These are phyloP conservation scores for Lasioglossum villosulum DNA, from an alignment of 2,888 invertebrate genomes.

Conservation along the genomic window DNA sequence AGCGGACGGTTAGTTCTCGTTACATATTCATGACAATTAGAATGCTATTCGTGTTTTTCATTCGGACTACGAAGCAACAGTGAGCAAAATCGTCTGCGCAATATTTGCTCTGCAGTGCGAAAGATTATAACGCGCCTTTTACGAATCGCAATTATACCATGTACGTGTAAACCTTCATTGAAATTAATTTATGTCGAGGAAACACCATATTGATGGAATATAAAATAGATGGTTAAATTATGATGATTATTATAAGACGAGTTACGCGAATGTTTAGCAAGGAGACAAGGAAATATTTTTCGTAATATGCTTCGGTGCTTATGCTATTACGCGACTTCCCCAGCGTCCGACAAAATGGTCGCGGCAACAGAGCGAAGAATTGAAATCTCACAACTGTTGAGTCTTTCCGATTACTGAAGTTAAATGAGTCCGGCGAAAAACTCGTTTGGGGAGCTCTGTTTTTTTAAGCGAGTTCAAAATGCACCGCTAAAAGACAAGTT, in stretches of 20 bases:
- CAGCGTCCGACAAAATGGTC: background rate
- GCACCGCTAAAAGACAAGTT: constrained; percentile 13
- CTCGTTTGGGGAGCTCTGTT: constrained; percentile 52
- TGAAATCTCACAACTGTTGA: constrained; percentile 33
- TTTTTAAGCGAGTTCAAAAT: constrained; percentile 26
- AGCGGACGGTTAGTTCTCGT: background rate
- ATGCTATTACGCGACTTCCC: constrained; percentile 8
- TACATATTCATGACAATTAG: background rate
- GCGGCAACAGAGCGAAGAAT: constrained; percentile 1
- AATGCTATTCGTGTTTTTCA: background rate
- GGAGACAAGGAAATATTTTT: constrained; percentile 45
- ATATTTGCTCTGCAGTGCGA: background rate
- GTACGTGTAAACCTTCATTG: no score
- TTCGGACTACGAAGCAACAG: background rate
- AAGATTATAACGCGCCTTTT: background rate
- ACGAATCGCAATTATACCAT: background rate
- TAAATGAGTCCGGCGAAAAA: constrained; percentile 54
- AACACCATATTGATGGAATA: background rate
- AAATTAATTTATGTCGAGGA: background rate
- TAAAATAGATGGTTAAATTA: background rate
- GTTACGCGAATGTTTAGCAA: constrained; percentile 11
- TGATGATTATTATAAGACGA: background rate
- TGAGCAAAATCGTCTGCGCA: background rate
- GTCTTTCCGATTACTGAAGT: constrained; percentile 56
- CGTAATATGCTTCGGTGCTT: constrained; percentile 1